Evolutionary conservation across 2,797 vertebrate genomes (phyloP), one percentile per base, ranked within the genome.

Genomic region (Myotis daubentonii): DNA sequence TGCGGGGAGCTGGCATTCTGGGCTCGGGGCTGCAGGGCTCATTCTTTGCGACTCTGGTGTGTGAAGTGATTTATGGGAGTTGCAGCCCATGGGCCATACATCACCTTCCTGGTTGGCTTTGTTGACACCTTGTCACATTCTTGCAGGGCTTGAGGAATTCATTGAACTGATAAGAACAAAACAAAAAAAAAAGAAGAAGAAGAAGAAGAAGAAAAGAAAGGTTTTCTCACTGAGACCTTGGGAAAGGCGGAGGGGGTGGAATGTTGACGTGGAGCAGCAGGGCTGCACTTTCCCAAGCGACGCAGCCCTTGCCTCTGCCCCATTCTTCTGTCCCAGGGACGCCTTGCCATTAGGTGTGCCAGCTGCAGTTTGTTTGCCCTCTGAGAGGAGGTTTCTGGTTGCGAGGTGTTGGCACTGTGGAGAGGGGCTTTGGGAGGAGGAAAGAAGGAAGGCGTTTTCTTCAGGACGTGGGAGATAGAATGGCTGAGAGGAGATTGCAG

Each of bases 81-180:
- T 97, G 79, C 95, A 97, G 97, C 97, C 96, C 97, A 97, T 96
- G 97, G 96, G 97, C 98, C 97, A 98, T 98, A 98, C 96, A 98
- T 99, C 98, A 99, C 98, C 98, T 98, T 98, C 97, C 98, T 98
- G 97, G 98, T 98, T 98, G 98, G 98, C 98, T 98, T 98, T 98
- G 98, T 98, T 99, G 98, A 97, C 96, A 99, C 98, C 98, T 98
- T 98, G 98, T 98, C 98, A 98, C 98, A 98, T 99, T 99, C 98
- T 98, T 98, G 97, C 8, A 70, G 95, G 97, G 97, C 97, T 98
- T 98, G 97, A 98, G 98, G 98, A 99, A 99, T 99, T 98, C 98
- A 99, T 99, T 98, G 98, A 98, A 98, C 98, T 98, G 99, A 99
- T 99, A 99, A 99, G 98, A 98, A 98, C 96, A 97, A 98, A 97